Percentiles rank a stretch among this genome's conserved stretches.
Evolutionary conservation across 2,113 vertebrate genomes (phyloP).

Genomic region (Galeopterus variegatus): DNA sequence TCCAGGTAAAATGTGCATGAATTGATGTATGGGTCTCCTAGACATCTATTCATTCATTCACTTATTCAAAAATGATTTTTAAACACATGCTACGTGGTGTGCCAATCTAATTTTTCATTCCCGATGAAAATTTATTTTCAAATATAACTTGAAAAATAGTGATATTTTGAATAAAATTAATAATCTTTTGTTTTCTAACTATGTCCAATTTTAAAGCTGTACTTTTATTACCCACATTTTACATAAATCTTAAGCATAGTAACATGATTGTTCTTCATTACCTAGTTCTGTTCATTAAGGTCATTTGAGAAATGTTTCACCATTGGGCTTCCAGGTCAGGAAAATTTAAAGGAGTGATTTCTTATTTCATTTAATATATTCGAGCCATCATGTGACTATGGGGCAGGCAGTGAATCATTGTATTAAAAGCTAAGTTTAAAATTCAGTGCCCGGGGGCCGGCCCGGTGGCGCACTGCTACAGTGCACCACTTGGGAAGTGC

Average conservation of each 20-base stretch:
- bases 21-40: conserved; percentile 4
- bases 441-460: too few relatives aligned
- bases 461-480: too few relatives aligned
- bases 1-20: conserved; percentile 39
- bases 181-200: conserved; percentile 31
- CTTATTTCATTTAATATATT: conserved; percentile 21
- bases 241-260: neutral
- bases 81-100: neutral
- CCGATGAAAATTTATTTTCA: conserved; percentile 48
- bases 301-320: conserved; percentile 6
- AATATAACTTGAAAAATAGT: conserved; percentile 21
- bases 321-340: neutral
- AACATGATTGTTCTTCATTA: neutral
- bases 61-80: conserved; percentile 35
- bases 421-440: conserved; percentile 36
- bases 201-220: neutral
- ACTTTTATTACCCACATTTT: conserved; percentile 37
- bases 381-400: neutral
- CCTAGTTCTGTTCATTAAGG: neutral
- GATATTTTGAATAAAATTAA: conserved; percentile 43
- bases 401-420: neutral
- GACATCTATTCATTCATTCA: neutral
- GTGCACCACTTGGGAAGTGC: too few relatives aligned
- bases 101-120: conserved; percentile 41
- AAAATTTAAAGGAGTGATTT: neutral